Conservation (phyloP, 1,140 invertebrate species). For the Lepidotrigona ventralis region DNA sequence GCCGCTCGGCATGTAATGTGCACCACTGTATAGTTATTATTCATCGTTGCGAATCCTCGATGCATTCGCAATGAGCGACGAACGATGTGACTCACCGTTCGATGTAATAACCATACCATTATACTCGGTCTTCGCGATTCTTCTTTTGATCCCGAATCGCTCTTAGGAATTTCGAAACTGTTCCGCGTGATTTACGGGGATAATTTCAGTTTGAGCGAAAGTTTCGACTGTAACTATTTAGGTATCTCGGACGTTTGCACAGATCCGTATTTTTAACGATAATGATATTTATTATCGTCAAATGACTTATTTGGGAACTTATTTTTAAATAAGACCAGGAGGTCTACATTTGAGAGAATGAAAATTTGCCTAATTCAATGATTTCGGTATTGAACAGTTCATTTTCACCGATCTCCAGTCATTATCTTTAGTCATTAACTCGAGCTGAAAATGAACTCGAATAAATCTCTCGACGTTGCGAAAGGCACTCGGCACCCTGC, state of each 20-base stretch:
- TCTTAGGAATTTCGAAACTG: background rate
- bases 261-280: background rate
- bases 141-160: background rate
- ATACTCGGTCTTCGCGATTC: no score
- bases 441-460: slow-evolving; percentile 25
- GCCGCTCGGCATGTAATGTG: background rate
- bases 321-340: no score
- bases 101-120: no score
- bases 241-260: background rate
- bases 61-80: slow-evolving; percentile 10
- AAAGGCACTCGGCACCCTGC: slow-evolving; percentile 45
- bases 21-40: slow-evolving; percentile 1
- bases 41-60: slow-evolving; percentile 9
- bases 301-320: no score
- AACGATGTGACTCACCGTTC: background rate
- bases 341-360: no score
- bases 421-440: background rate
- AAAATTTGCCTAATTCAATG: no score
- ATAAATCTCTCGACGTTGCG: slow-evolving; percentile 37
- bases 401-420: background rate
- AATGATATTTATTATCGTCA: no score
- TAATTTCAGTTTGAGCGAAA: background rate
- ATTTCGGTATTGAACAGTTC: no score
- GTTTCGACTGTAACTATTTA: background rate
- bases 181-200: background rate